phyloP scores from a whole-genome alignment of 2,797 vertebrate genomes.

The Simalia tracyae region DNA sequence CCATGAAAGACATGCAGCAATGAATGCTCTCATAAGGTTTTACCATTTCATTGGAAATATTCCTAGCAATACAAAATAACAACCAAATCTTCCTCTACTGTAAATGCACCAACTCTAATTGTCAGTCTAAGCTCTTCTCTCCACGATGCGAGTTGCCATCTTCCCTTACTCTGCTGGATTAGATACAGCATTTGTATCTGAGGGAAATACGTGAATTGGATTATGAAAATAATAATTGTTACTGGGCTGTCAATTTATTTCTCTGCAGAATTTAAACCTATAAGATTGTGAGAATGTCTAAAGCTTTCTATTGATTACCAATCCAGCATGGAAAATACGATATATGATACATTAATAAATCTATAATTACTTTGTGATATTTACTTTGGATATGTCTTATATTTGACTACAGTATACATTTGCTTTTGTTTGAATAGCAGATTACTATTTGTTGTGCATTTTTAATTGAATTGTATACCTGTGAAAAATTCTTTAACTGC shows the following conservation, averaged over 20 bases:
- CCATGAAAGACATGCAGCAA: too few species aligned
- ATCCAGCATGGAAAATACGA: background rate
- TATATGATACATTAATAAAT: background rate
- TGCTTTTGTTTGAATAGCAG: background rate
- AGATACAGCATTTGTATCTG: fast-evolving
- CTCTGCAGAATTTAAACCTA: background rate
- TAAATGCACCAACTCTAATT: background rate
- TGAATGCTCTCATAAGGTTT: background rate
- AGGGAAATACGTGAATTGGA: background rate
- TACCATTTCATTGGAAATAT: background rate
- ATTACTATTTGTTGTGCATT: background rate
- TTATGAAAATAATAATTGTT: background rate
- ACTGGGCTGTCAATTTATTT: background rate
- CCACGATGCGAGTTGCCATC: background rate
- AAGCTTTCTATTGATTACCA: background rate
- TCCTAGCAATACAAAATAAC: background rate
- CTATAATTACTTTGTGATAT: background rate
- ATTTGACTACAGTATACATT: background rate
- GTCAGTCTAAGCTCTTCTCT: background rate
- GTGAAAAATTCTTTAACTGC: background rate
- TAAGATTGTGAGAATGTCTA: slow-evolving; percentile 5
- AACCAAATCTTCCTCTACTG: background rate
- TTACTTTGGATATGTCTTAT: background rate
- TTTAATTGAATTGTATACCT: background rate
- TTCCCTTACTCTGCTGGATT: background rate